Conservation (phyloP, 2,888 invertebrate genomes). For the Ectemnius continuus region DNA sequence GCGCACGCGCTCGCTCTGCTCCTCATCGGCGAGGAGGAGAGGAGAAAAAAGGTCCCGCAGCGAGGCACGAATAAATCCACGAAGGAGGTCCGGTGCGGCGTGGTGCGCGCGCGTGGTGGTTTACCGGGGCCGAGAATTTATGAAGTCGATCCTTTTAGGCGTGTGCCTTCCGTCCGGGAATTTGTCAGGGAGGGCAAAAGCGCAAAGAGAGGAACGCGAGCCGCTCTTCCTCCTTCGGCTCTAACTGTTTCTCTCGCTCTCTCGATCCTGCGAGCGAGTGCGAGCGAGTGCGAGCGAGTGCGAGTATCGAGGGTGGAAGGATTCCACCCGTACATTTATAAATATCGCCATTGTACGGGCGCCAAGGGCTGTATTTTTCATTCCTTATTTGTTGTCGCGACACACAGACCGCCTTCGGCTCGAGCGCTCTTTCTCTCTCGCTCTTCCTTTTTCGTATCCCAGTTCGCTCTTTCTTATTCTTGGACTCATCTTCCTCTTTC, state of each 20-base stretch:
- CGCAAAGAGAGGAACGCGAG: too few species aligned
- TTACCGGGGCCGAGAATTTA: slow-evolving; percentile 51
- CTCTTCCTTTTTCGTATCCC: too few species aligned
- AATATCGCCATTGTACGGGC: slow-evolving; percentile 54
- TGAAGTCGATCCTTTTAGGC: slow-evolving; percentile 56
- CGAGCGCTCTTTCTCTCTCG: not conserved
- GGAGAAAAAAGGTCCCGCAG: slow-evolving; percentile 30
- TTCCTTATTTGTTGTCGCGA: slow-evolving; percentile 56
- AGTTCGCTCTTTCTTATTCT: too few species aligned
- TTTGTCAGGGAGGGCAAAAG: slow-evolving; percentile 47
- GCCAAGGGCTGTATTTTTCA: slow-evolving; percentile 57
- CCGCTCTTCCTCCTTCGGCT: too few species aligned
- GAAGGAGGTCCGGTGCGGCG: slow-evolving; percentile 37
- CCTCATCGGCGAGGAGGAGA: slow-evolving; percentile 8
- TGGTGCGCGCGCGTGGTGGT: slow-evolving; percentile 25
- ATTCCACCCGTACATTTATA: slow-evolving; percentile 46
- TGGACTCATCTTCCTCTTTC: too few species aligned
- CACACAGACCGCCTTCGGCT: slow-evolving; percentile 26
- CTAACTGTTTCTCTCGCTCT: not conserved
- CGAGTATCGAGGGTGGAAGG: slow-evolving; percentile 39
- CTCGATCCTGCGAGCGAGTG: slow-evolving; percentile 16
- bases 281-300: not conserved
- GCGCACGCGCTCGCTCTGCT: too few species aligned
- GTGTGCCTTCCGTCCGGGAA: slow-evolving; percentile 57
- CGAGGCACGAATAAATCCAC: slow-evolving; percentile 52